A percentile compares a stretch with the other conserved stretches of the same genome.
These are phyloP conservation scores for Stigmatopora argus DNA, from an alignment of 2,113 vertebrate species.

Conservation along the genomic window DNA sequence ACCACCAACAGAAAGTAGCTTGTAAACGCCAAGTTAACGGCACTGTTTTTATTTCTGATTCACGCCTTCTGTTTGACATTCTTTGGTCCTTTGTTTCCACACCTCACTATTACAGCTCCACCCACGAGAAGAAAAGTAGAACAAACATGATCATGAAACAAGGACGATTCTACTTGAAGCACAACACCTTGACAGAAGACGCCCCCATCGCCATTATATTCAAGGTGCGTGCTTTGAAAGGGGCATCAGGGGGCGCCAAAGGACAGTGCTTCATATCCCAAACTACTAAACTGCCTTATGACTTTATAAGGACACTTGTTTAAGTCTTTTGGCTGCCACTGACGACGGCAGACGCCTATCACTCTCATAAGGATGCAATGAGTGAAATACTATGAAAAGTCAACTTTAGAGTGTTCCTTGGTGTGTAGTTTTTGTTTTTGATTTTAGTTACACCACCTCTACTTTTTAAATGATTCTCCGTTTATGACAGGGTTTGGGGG, in stretches of 20 bases:
- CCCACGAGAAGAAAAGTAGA: conserved; percentile 98
- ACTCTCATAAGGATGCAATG: too few species aligned
- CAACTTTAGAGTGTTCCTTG: too few species aligned
- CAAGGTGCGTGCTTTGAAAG: conserved; percentile 73
- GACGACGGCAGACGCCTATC: too few species aligned
- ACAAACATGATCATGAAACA: conserved; percentile 95
- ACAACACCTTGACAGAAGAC: conserved; percentile 95
- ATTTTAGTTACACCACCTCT: neutral
- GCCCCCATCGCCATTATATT: conserved; percentile 97
- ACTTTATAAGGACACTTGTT: too few species aligned
- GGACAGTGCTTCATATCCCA: neutral
- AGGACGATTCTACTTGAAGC: conserved; percentile 90
- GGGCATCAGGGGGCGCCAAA: conserved; percentile 43
- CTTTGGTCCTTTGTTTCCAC: conserved; percentile 8
- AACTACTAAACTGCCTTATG: too few species aligned
- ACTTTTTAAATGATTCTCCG: neutral
- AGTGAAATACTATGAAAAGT: too few species aligned
- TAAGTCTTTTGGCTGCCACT: too few species aligned
- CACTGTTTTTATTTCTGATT: neutral
- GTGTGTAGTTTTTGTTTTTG: too few species aligned
- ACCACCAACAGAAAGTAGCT: neutral
- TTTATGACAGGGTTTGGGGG: neutral
- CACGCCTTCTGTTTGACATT: neutral
- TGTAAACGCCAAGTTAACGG: too few species aligned
- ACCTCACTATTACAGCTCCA: conserved; percentile 75